A percentile compares a stretch with the other conserved stretches of the same genome.
Conservation (phyloP, 2,113 vertebrate genomes). For the Zingel zingel region DNA sequence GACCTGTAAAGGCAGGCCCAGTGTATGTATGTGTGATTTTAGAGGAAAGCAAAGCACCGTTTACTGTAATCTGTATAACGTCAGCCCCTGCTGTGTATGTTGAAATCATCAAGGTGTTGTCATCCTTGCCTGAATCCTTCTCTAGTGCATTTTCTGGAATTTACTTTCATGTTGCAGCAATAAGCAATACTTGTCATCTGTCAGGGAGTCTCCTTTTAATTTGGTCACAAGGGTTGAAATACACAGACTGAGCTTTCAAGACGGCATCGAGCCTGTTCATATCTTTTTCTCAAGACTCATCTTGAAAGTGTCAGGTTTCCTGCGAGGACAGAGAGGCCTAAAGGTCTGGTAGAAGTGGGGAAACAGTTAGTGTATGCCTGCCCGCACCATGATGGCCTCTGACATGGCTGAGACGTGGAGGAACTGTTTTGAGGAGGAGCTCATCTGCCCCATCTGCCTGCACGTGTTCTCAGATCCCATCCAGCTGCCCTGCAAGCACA, state of each 20-base stretch:
- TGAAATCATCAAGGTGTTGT: slow-evolving; percentile 75
- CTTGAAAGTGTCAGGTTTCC: slow-evolving; percentile 58
- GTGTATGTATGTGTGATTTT: slow-evolving; percentile 38
- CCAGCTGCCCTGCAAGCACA: slow-evolving; percentile 99
- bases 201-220: slow-evolving; percentile 64
- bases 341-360: slow-evolving; percentile 44
- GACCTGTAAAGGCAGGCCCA: slow-evolving; percentile 48
- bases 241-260: slow-evolving; percentile 54
- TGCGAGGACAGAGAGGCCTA: slow-evolving; percentile 40
- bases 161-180: slow-evolving; percentile 76
- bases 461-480: slow-evolving; percentile 99
- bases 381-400: slow-evolving; percentile 74
- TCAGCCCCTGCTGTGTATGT: slow-evolving; percentile 69
- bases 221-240: slow-evolving; percentile 46
- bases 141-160: slow-evolving; percentile 64
- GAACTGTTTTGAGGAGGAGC: slow-evolving; percentile 99
- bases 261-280: slow-evolving; percentile 38
- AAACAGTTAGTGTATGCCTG: slow-evolving; percentile 68
- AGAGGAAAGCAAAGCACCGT: slow-evolving; percentile 71
- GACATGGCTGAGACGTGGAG: slow-evolving; percentile 99
- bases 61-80: slow-evolving; percentile 79
- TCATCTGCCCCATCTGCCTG: slow-evolving; percentile 98
- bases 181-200: slow-evolving; percentile 73
- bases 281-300: slow-evolving; percentile 23
- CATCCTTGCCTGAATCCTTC: slow-evolving; percentile 66